These are phyloP conservation scores for Ahaetulla prasina DNA, from an alignment of 2,113 vertebrate species.

Conservation along the genomic window DNA sequence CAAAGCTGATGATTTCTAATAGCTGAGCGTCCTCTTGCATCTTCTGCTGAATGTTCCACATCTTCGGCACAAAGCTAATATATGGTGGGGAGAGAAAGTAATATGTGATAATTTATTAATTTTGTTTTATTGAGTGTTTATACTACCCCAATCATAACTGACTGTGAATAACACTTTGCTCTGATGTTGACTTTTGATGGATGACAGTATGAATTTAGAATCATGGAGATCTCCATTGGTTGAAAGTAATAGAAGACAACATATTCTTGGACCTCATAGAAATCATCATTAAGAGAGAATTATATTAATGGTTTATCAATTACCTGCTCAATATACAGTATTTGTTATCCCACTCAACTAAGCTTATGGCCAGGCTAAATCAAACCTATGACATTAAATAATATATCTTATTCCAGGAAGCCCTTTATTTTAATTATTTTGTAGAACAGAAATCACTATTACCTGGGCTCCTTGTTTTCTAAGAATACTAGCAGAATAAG, in stretches of 20 bases:
- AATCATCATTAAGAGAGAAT: neutral
- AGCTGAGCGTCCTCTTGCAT: constrained; percentile 66
- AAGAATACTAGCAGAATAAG: constrained; percentile 59
- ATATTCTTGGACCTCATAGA: neutral
- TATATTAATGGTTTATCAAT: neutral
- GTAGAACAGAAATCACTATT: constrained; percentile 31
- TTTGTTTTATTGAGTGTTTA: neutral
- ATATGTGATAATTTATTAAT: neutral
- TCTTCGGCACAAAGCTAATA: constrained; percentile 53
- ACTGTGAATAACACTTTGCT: neutral
- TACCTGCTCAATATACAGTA: neutral
- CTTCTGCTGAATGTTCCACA: constrained; percentile 56
- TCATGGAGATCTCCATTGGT: neutral
- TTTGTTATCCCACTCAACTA: neutral
- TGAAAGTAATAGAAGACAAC: neutral
- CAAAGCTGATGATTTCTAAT: constrained; percentile 66
- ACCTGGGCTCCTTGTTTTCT: constrained; percentile 69
- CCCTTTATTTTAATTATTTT: neutral
- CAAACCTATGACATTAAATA: neutral
- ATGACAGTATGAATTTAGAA: neutral
- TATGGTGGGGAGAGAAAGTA: neutral
- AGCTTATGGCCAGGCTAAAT: neutral
- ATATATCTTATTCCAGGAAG: neutral
- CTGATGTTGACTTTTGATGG: neutral
- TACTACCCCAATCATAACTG: neutral